Evolutionary conservation across 2,797 vertebrate species (phyloP).

Genomic region (Microchirus variegatus): DNA sequence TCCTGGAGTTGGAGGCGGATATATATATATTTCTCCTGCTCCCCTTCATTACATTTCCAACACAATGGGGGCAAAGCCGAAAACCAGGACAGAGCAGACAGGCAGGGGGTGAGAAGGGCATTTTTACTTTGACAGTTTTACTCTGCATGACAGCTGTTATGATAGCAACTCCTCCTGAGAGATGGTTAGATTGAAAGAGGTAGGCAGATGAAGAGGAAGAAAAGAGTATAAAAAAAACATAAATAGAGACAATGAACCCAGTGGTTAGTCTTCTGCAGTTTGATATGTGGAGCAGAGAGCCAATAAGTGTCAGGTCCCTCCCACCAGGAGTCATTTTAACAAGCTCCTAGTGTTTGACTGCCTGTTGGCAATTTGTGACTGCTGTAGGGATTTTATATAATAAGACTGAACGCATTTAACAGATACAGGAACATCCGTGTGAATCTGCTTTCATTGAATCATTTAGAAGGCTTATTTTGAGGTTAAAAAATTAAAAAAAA

Average conservation of each 20-base stretch:
- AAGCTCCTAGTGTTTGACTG: constrained; percentile 45
- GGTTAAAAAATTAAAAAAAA: too few relatives aligned
- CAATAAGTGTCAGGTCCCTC: constrained; percentile 60
- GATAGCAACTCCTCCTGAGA: constrained; percentile 42
- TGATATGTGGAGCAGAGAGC: constrained; percentile 42
- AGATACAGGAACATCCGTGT: neutral
- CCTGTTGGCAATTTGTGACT: constrained; percentile 46
- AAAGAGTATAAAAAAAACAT: constrained; percentile 34
- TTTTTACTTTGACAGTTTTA: constrained; percentile 41
- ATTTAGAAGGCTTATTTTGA: too few relatives aligned
- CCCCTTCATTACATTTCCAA: constrained; percentile 7
- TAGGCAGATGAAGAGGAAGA: constrained; percentile 10
- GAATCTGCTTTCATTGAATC: too few relatives aligned
- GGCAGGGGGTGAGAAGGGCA: neutral
- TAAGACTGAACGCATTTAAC: constrained; percentile 10
- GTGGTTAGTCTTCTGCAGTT: constrained; percentile 27
- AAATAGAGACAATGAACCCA: constrained; percentile 27
- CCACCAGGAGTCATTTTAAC: constrained; percentile 61
- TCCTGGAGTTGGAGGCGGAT: neutral
- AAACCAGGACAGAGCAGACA: neutral
- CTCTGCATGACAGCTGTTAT: constrained; percentile 36
- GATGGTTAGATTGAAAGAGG: constrained; percentile 11
- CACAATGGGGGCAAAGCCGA: constrained; percentile 1
- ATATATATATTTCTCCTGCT: constrained; percentile 9
- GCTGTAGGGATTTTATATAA: constrained; percentile 20